Evolutionary conservation across 2,113 vertebrate species (phyloP), one percentile per base, ranked within the genome.

Genomic region (Malurus elegans): DNA sequence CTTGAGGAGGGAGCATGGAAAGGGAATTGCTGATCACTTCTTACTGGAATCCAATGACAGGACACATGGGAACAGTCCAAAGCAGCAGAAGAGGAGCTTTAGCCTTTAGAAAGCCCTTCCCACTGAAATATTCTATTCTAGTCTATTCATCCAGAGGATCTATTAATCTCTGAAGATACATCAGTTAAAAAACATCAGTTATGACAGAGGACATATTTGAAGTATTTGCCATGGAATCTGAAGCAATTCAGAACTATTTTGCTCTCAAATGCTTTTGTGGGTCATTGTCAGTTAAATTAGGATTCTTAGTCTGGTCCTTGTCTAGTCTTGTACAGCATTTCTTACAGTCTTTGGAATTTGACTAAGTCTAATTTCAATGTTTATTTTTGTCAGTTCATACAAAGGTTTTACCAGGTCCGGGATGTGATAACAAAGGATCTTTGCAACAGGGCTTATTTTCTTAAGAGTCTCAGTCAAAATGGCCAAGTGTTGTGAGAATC

Each of bases 51-150:
- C 8, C 44, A 32, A 14, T 65, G 51, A 31, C 14, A 50, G 53
- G 24, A 60, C 53, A 60, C n/a, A 21, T 8, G 7, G 6, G 14
- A n/a, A 47, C 47, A 25, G 16, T 47, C 34, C 24, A 40, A 61
- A 75, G 47, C 0, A 0, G 9, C 13, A 67, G 19, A 20, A 61
- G 11, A 51, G 5, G 29, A 67, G 8, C 13, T 34, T 47, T 53
- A 31, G n/a, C 31, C 20, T 34, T 29, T 40, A 40, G 53, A 29
- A 82, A 67, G 6, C 23, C 14, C 57, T 44, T 73, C 17, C 12
- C 16, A n/a, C 8, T 66, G 42, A 75, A 81, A 72, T 53, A 73
- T 18, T 53, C 38, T 67, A 10, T 47, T 89, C 25, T 21, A 42
- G 5, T 23, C 29, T 81, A 28, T 66, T 72, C 1, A 31, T 18